phyloP scores from a whole-genome alignment of 2,797 vertebrate genomes.

The Aeoliscus strigatus region DNA sequence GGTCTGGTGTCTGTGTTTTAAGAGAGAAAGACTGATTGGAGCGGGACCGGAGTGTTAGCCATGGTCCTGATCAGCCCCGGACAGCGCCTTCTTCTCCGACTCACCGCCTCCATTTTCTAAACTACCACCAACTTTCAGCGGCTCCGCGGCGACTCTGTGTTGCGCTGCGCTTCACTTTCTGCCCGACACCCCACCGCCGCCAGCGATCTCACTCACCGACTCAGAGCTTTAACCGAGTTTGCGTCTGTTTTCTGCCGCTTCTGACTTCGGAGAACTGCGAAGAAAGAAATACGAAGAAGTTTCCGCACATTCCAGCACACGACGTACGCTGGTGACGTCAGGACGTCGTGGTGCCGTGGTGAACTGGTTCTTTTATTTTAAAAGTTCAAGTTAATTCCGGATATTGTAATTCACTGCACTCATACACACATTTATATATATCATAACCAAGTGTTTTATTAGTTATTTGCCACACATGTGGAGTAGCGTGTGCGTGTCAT shows the following conservation, averaged over 20 bases:
- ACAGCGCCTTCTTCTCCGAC: slow-evolving; percentile 79
- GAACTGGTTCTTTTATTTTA: neutral
- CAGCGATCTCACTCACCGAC: no score
- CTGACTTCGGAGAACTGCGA: slow-evolving; percentile 16
- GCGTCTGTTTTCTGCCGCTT: neutral
- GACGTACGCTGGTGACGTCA: slow-evolving; percentile 64
- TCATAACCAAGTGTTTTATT: no score
- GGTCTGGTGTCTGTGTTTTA: no score
- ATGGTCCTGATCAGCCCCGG: slow-evolving; percentile 85
- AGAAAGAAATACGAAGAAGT: slow-evolving; percentile 57
- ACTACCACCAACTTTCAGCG: slow-evolving; percentile 40
- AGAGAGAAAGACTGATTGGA: neutral
- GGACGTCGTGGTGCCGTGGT: slow-evolving; percentile 18
- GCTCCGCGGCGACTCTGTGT: neutral
- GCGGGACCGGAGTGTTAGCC: slow-evolving; percentile 75
- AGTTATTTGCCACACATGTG: no score
- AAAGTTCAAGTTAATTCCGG: no score
- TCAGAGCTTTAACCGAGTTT: slow-evolving; percentile 5
- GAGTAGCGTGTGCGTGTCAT: no score
- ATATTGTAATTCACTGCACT: no score
- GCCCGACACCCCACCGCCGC: rapidly evolving
- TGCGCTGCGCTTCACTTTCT: rapidly evolving
- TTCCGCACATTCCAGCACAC: slow-evolving; percentile 79
- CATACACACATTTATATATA: no score
- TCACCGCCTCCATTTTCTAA: slow-evolving; percentile 71